These are phyloP conservation scores for Microtus pennsylvanicus DNA, from an alignment of 2,113 vertebrate species.

Conservation along the genomic window DNA sequence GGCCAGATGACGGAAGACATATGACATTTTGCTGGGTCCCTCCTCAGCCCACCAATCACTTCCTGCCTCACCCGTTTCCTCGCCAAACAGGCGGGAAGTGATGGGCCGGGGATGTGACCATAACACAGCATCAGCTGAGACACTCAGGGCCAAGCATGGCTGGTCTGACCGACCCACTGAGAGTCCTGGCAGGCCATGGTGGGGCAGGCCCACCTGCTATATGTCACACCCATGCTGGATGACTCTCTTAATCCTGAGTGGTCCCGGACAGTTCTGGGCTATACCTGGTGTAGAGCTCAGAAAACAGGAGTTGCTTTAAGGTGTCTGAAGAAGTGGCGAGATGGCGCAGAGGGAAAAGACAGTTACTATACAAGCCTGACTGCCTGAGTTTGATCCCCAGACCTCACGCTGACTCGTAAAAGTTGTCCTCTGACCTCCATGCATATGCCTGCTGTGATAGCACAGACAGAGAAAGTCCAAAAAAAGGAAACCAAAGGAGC, in stretches of 20 bases:
- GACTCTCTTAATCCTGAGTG: rapidly evolving
- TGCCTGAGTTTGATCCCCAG: neutral
- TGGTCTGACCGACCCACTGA: rapidly evolving
- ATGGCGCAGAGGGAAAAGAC: neutral
- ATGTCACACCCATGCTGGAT: rapidly evolving
- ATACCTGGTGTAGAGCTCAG: rapidly evolving
- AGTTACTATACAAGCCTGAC: neutral
- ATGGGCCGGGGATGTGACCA: neutral
- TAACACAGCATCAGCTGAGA: neutral
- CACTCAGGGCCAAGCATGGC: neutral
- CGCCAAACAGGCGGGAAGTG: neutral
- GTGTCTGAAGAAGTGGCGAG: no score
- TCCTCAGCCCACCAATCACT: slow-evolving; percentile 6
- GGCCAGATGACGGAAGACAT: neutral
- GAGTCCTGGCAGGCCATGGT: neutral
- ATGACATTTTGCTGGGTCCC: neutral
- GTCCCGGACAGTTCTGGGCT: rapidly evolving
- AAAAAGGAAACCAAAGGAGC: neutral
- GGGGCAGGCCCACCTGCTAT: rapidly evolving
- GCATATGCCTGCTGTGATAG: neutral
- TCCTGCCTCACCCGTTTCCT: slow-evolving; percentile 40
- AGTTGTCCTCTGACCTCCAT: neutral
- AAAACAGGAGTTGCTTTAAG: neutral
- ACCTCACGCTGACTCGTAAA: neutral
- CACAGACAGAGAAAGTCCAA: no score